Base-by-base conservation (phyloP, 2,888 invertebrate species). In the Cataglyphis rosenhaueri region DNA sequence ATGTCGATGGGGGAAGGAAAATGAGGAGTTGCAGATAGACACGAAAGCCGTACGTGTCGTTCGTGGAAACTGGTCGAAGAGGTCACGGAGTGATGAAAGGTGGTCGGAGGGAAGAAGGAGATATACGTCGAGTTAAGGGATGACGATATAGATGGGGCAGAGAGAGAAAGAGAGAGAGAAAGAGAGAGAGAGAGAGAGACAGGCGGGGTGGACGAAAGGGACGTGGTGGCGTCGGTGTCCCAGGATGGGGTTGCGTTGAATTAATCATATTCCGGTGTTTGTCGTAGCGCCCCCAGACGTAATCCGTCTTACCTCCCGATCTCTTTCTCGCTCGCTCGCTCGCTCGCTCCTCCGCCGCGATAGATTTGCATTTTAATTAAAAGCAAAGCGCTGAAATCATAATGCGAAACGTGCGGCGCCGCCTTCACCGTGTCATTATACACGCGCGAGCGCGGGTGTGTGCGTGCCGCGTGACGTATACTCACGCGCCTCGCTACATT, bases 321-420 rank as follows among this genome's bases (percentile, higher is more conserved):
- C 92, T 90, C 91, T 90, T 89, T 90, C 89, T 90, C 82, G 68
- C 81, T 81, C 79, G 64, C 68, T 70, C 87, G 55, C 89, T 90
- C 82, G 55, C 62, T 57, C 85, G 88, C 85, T 89, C 83, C 89
- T 87, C 91, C 88, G 89, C 83, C 87, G 84, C 92, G 92, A 94
- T 94, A 95, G 96, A 96, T 96, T 96, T 96, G 96, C 96, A 95
- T 95, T 95, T 95, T 95, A 95, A 95, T 95, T 95, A 95, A 95
- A 95, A 95, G 95, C 95, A 95, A 95, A 95, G 95, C 95, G 95
- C 95, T 95, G 96, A 95, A 96, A 96, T 96, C 95, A 96, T 96
- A 96, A 96, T 96, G 95, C 95, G 93, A 92, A 93, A 93, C 94
- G 93, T 93, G 93, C 91, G 93, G 91, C 90, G 91, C 88, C 91